A percentile compares a stretch with the other conserved stretches of the same genome.
Conservation (phyloP, 30 jellyfish, hydroid and myxozoan genomes). For the Aurelia sp. region DNA sequence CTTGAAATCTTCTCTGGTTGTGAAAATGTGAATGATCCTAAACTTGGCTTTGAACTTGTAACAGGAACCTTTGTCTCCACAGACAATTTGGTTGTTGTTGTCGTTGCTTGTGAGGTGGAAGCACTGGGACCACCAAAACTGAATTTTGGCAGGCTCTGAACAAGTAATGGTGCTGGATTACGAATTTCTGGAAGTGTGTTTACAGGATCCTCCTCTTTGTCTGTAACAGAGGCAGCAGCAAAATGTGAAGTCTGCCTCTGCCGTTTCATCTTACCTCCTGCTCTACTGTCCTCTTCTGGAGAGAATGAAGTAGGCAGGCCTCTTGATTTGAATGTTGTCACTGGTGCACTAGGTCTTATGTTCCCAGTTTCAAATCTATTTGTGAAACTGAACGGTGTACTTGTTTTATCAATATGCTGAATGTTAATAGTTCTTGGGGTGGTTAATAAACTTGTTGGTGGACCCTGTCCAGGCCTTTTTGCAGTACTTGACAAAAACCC, state of each 20-base stretch:
- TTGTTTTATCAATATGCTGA: constrained; percentile 24
- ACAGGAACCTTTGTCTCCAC: neutral
- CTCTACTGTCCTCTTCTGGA: constrained; percentile 39
- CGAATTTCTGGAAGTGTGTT: constrained; percentile 57
- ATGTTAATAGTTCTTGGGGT: constrained; percentile 22
- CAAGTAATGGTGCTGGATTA: constrained; percentile 59
- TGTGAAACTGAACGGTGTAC: constrained; percentile 3
- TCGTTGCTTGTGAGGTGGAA: neutral
- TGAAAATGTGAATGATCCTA: constrained; percentile 25
- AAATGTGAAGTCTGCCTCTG: constrained; percentile 67
- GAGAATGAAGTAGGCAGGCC: constrained; percentile 74
- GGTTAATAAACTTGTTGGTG: constrained; percentile 24
- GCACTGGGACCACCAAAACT: constrained; percentile 24
- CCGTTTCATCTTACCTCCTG: constrained; percentile 77
- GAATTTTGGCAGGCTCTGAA: constrained; percentile 73
- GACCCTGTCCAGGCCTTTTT: neutral
- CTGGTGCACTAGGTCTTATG: constrained; percentile 62
- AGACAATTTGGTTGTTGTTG: constrained; percentile 2
- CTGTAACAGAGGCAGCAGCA: constrained; percentile 17
- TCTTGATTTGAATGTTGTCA: constrained; percentile 54
- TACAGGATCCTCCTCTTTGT: constrained; percentile 35
- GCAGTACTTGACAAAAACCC: constrained; percentile 14
- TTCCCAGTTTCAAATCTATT: constrained; percentile 29
- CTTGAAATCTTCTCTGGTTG: constrained; percentile 50
- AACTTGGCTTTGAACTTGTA: neutral